phyloP scores from a whole-genome alignment of 1,140 invertebrate species.

The Drosophila albomicans region DNA sequence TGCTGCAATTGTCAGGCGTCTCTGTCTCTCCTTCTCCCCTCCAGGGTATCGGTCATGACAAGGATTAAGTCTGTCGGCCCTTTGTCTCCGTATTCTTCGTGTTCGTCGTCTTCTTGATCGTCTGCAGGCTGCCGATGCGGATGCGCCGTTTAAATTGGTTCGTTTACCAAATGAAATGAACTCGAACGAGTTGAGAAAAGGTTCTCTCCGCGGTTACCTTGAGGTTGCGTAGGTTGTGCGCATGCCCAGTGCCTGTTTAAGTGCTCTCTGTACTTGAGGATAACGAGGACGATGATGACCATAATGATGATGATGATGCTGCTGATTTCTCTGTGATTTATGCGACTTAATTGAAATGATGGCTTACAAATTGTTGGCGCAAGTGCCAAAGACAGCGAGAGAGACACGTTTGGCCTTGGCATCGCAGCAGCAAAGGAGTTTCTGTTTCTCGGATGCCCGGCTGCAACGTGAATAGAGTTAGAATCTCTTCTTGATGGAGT shows the following conservation, averaged over 20 bases:
- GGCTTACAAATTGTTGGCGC: conserved; percentile 78
- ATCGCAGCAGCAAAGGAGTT: conserved; percentile 33
- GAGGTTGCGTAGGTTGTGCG: conserved; percentile 58
- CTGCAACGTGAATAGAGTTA: conserved; percentile 26
- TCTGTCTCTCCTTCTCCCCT: conserved; percentile 6
- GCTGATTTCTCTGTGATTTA: conserved; percentile 79
- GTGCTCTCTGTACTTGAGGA: conserved; percentile 76
- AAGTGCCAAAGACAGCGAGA: conserved; percentile 37
- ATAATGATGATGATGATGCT: conserved; percentile 55
- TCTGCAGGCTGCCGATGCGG: conserved; percentile 32
- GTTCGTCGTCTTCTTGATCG: conserved; percentile 30
- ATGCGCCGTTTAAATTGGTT: conserved; percentile 77
- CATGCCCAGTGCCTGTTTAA: conserved; percentile 63
- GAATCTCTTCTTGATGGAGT: conserved; percentile 33
- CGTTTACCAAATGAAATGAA: conserved; percentile 72
- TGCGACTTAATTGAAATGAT: conserved; percentile 83
- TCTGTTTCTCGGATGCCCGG: conserved; percentile 49
- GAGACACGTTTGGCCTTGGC: conserved; percentile 34
- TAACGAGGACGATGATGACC: conserved; percentile 59
- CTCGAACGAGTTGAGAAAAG: conserved; percentile 50
- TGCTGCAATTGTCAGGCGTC: conserved; percentile 49
- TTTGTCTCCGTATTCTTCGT: conserved; percentile 15
- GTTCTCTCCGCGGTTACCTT: conserved; percentile 39
- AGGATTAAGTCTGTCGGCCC: conserved; percentile 60
- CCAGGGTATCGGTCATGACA: conserved; percentile 28